A percentile compares a stretch with the other conserved stretches of the same genome.
Evolutionary conservation across 2,797 vertebrate genomes (phyloP).

Genomic region (Picus viridis): DNA sequence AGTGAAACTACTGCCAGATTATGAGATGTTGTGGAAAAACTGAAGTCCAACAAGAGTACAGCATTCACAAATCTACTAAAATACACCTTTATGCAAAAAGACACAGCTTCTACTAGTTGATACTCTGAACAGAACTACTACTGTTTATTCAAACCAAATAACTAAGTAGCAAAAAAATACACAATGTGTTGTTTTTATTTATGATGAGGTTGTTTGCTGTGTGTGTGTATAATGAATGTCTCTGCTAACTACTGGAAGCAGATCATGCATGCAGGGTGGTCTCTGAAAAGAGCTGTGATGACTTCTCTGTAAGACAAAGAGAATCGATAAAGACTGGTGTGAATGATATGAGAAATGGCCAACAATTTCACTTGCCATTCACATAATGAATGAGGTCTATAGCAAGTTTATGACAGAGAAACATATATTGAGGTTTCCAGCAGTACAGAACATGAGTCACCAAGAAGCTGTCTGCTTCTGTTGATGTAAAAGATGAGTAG

Average conservation of each 20-base stretch:
- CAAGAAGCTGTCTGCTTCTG: conserved; percentile 35
- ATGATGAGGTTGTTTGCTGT: neutral
- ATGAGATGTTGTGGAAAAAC: neutral
- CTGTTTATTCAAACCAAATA: neutral
- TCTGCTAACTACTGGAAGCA: neutral
- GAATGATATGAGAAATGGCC: conserved; percentile 45
- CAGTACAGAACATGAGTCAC: conserved; percentile 32
- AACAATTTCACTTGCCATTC: conserved; percentile 56
- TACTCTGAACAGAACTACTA: neutral
- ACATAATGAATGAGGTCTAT: conserved; percentile 51
- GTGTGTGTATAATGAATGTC: neutral
- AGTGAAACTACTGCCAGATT: neutral
- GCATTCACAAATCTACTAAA: neutral
- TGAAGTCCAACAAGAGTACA: neutral
- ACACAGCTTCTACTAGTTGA: neutral
- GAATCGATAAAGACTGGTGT: conserved; percentile 1
- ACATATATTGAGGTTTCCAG: conserved; percentile 8
- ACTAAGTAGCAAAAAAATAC: neutral
- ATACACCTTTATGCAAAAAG: neutral
- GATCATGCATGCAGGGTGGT: neutral
- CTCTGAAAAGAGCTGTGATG: neutral
- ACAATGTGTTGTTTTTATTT: neutral
- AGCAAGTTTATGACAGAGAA: conserved; percentile 16
- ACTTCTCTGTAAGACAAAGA: neutral
- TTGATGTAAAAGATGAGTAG: conserved; percentile 53